Conservation (phyloP, 2,888 invertebrate species). For the Atherix ibis region DNA sequence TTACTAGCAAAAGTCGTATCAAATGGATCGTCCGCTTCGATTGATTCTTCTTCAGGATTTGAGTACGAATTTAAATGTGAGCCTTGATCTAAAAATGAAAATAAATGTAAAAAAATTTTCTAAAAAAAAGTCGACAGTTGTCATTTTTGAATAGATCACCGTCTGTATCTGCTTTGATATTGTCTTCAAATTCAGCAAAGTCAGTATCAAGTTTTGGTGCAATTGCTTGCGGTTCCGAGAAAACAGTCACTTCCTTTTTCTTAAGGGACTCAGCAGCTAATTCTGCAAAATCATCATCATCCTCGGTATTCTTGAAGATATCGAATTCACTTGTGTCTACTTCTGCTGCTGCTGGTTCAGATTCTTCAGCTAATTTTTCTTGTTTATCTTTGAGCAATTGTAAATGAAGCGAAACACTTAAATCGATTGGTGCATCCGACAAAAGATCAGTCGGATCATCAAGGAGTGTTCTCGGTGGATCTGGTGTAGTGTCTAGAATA, state of each 20-base stretch:
- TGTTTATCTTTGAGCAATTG: conserved; percentile 36
- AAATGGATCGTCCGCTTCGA: conserved; percentile 61
- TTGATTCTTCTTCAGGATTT: too few species aligned
- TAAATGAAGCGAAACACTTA: conserved; percentile 48
- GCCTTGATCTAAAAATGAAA: too few species aligned
- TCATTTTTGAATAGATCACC: too few species aligned
- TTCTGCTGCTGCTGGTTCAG: conserved; percentile 15
- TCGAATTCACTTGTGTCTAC: conserved; percentile 37
- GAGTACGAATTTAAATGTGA: too few species aligned
- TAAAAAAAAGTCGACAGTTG: too few species aligned
- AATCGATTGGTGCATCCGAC: conserved; percentile 52
- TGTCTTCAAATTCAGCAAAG: conserved; percentile 57
- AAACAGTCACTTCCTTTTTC: conserved; percentile 36
- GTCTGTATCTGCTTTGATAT: too few species aligned
- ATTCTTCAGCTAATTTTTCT: conserved; percentile 19
- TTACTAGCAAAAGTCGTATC: conserved; percentile 72
- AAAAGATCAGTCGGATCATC: conserved; percentile 58
- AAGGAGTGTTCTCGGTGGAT: conserved; percentile 45
- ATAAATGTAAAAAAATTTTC: too few species aligned
- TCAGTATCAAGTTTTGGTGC: conserved; percentile 39
- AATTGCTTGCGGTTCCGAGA: conserved; percentile 32
- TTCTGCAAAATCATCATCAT: conserved; percentile 59
- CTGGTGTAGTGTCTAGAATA: conserved; percentile 16
- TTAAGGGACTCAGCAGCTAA: conserved; percentile 61
- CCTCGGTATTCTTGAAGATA: conserved; percentile 42